These are phyloP conservation scores for Chaetophractus vellerosus DNA, from an alignment of 2,797 vertebrate genomes.

Conservation along the genomic window DNA sequence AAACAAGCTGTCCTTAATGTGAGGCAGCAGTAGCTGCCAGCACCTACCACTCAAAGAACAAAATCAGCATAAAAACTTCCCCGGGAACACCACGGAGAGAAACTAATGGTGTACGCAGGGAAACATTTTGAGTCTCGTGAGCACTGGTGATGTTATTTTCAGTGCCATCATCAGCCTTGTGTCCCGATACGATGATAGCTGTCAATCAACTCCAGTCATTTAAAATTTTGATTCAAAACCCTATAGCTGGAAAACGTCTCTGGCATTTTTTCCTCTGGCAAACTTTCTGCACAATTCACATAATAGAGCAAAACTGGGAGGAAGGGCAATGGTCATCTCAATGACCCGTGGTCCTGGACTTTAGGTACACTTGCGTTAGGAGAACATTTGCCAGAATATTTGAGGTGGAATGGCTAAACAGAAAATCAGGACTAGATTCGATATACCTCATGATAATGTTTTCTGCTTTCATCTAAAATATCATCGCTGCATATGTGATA, in stretches of 20 bases:
- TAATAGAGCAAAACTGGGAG: not conserved
- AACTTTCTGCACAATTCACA: constrained; percentile 37
- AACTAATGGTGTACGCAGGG: not conserved
- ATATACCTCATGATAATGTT: not conserved
- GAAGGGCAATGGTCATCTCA: no score
- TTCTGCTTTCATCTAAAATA: not conserved
- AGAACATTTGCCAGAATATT: not conserved
- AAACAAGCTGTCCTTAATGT: not conserved
- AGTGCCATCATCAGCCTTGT: not conserved
- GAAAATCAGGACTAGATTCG: not conserved
- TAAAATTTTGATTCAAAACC: not conserved
- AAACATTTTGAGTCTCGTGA: not conserved
- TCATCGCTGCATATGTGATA: not conserved
- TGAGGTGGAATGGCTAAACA: not conserved
- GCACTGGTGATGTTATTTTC: constrained; percentile 17
- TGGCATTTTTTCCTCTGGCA: constrained; percentile 24
- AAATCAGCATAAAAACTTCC: constrained; percentile 45
- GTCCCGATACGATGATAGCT: constrained; percentile 31
- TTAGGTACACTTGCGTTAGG: not conserved
- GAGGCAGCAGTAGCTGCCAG: not conserved
- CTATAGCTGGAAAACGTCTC: not conserved
- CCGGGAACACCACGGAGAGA: not conserved
- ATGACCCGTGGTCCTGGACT: not conserved
- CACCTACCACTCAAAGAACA: constrained; percentile 2
- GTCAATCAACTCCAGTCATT: constrained; percentile 66